phyloP scores from a whole-genome alignment of 2,113 vertebrate genomes.

The Oreocharis arfaki region DNA sequence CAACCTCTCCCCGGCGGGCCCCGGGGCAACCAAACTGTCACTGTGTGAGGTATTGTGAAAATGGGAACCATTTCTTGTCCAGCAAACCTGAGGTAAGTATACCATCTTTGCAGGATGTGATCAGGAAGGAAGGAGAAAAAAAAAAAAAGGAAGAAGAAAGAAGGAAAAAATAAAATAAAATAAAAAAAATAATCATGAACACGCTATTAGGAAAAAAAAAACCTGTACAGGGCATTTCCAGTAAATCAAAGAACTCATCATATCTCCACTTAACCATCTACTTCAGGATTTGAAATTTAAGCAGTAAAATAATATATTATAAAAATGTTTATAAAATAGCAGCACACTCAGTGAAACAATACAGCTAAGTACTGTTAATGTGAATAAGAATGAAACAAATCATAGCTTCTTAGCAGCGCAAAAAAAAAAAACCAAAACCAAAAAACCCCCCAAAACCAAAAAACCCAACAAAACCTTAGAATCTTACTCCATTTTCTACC shows the following conservation, averaged over 20 bases:
- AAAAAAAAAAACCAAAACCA: conserved; percentile 77
- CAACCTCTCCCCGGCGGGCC: neutral
- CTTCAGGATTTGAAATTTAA: conserved; percentile 94
- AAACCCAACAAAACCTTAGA: conserved; percentile 74
- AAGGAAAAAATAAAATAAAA: conserved; percentile 51
- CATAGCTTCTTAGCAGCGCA: conserved; percentile 99
- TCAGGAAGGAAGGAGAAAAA: conserved; percentile 57
- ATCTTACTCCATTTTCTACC: conserved; percentile 85
- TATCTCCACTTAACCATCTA: conserved; percentile 91
- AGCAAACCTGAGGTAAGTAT: conserved; percentile 98
- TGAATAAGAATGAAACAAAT: conserved; percentile 95
- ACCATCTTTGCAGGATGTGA: conserved; percentile 87
- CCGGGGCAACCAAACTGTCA: conserved; percentile 71
- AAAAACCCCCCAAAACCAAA: conserved; percentile 70
- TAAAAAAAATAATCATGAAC: conserved; percentile 66
- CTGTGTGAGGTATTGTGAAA: conserved; percentile 86
- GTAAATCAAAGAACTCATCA: conserved; percentile 86
- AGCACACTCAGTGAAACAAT: conserved; percentile 99
- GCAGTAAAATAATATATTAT: conserved; percentile 99
- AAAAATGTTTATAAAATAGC: conserved; percentile 99
- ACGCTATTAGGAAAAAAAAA: conserved; percentile 77
- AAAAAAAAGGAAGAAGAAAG: conserved; percentile 43
- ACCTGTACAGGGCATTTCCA: conserved; percentile 94
- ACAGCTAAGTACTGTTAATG: conserved; percentile 99
- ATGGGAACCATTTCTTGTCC: conserved; percentile 81